Conservation (phyloP, 1,140 invertebrate genomes). For the Papilio machaon region DNA sequence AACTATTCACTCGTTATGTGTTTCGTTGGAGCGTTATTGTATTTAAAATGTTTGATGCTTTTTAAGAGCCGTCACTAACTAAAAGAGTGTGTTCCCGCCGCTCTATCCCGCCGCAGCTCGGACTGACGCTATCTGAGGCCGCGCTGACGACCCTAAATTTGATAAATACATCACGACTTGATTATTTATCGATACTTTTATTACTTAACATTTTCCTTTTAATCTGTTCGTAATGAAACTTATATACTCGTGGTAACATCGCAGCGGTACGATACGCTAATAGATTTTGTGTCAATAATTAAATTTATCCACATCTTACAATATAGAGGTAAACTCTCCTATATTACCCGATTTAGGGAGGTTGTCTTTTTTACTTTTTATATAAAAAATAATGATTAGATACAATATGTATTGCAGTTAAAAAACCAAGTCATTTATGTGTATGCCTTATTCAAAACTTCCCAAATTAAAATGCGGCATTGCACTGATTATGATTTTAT, state of each 20-base stretch:
- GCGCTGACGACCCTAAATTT: constrained; percentile 16
- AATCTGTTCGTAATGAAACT: constrained; percentile 23
- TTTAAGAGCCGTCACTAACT: constrained; percentile 23
- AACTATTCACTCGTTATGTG: constrained; percentile 21
- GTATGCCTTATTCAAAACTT: background rate
- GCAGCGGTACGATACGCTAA: background rate
- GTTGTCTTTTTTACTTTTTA: background rate
- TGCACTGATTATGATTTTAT: too few species aligned
- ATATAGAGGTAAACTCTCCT: background rate
- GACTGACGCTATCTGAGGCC: constrained; percentile 1
- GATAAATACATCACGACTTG: constrained; percentile 21
- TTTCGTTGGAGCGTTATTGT: constrained; percentile 5
- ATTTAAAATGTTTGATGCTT: constrained; percentile 28
- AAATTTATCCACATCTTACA: background rate
- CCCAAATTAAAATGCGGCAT: background rate
- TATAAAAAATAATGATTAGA: background rate
- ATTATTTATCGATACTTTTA: constrained; percentile 27
- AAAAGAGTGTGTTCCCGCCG: background rate
- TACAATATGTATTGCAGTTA: background rate
- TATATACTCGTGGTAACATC: constrained; percentile 5
- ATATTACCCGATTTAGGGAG: background rate
- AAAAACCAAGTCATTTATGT: background rate
- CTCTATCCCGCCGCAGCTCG: background rate
- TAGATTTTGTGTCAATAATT: background rate
- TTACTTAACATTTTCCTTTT: constrained; percentile 30